Percentiles rank a stretch among this genome's conserved stretches.
These are phyloP conservation scores for Lepidochrysops patricia DNA, from an alignment of 2,888 invertebrate species.

Conservation along the genomic window DNA sequence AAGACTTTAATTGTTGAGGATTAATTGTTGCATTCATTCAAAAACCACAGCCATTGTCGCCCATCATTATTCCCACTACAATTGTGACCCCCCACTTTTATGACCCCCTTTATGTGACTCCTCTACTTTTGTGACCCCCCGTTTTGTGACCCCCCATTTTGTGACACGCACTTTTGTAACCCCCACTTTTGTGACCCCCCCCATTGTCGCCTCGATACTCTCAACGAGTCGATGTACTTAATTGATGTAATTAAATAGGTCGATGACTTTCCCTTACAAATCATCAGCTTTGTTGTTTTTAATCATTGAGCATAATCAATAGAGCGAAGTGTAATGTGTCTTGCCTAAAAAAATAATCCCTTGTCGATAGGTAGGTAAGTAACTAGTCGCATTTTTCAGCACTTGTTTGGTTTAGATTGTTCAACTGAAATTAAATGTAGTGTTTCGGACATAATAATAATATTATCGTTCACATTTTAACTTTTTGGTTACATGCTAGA, in stretches of 20 bases:
- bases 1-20: constrained; percentile 69
- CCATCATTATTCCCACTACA: constrained; percentile 52
- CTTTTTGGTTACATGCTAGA: too few relatives aligned
- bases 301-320: neutral
- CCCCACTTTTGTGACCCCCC: constrained; percentile 27
- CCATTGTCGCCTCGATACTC: constrained; percentile 59
- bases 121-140: constrained; percentile 53
- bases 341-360: too few relatives aligned
- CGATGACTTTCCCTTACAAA: constrained; percentile 10
- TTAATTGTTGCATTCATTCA: constrained; percentile 74
- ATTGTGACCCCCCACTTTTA: constrained; percentile 46
- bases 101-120: too few relatives aligned
- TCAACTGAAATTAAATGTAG: too few relatives aligned
- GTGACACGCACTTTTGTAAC: too few relatives aligned
- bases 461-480: too few relatives aligned
- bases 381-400: neutral
- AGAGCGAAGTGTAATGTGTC: too few relatives aligned
- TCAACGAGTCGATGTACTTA: constrained; percentile 49
- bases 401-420: too few relatives aligned
- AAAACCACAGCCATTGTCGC: constrained; percentile 67
- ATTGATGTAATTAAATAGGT: constrained; percentile 35
- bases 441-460: too few relatives aligned
- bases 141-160: constrained; percentile 40
- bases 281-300: neutral
- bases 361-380: neutral